These are phyloP conservation scores for Myotis vivesi DNA, from an alignment of 2,797 vertebrate genomes.

Conservation along the genomic window DNA sequence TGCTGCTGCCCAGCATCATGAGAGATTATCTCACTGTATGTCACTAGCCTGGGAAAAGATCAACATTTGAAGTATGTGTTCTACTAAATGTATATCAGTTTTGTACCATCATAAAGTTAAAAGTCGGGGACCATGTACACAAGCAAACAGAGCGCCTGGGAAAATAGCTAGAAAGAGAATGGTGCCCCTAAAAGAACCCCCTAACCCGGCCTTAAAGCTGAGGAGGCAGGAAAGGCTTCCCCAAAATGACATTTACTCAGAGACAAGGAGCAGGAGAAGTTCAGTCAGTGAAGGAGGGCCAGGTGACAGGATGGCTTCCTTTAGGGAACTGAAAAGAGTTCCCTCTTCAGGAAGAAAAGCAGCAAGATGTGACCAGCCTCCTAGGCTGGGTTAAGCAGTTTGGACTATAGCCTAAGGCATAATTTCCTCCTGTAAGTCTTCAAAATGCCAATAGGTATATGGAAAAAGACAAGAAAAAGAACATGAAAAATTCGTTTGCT, in stretches of 20 bases:
- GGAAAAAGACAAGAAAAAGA: neutral
- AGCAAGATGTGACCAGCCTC: neutral
- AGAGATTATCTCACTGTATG: neutral
- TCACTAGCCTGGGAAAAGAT: neutral
- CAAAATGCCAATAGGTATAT: neutral
- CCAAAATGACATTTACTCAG: neutral
- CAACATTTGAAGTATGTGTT: neutral
- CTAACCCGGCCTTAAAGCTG: neutral
- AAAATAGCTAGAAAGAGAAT: constrained; percentile 5
- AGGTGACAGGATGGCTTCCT: neutral
- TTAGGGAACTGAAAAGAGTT: neutral
- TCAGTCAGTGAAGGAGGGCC: neutral
- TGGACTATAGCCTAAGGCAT: neutral
- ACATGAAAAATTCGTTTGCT: neutral
- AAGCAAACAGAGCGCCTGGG: neutral
- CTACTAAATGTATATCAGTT: neutral
- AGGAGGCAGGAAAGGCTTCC: neutral
- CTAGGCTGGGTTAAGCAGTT: neutral
- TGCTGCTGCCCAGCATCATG: neutral
- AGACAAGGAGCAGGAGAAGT: neutral
- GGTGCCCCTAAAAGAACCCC: neutral
- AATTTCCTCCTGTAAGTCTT: neutral
- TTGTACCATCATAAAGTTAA: neutral
- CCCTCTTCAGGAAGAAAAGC: neutral
- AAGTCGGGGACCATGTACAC: neutral